Evolutionary conservation across 2,797 vertebrate species (phyloP), one percentile per base, ranked within the genome.

Genomic region (Xenentodon cancila): DNA sequence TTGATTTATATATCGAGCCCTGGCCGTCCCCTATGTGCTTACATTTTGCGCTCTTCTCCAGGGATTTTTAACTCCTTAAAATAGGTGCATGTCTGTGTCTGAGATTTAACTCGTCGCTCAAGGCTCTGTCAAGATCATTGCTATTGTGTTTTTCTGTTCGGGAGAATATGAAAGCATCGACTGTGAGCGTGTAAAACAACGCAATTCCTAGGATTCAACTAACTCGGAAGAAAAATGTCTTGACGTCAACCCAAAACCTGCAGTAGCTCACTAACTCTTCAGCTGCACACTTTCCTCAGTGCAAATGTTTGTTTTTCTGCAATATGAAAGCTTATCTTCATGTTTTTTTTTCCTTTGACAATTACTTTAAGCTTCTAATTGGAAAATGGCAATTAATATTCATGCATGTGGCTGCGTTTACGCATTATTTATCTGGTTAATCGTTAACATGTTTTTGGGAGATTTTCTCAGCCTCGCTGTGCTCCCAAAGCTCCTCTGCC

Each of bases 1-100:
- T 95, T 94, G 95, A 95, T 96, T 95, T 94, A 3, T 95, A 93
- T 95, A 96, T 96, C 95, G 94, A 96, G 94, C 87, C 93, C 67
- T 57, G 84, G 88, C 92, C 91, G 82, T 91, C 94, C 93, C 92
- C 61, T 73, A 79, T 85, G 82, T 80, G 78, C 84, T 84, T 59
- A 75, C 79, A 70, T 77, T 78, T 80, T 48, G 79, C 67, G 82
- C 64, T 73, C 56, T 47, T 73, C 84, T 77, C 58, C 8, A 0
- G 68, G 74, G 79, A 63, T 64, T 69, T 74, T 69, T 58, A 63
- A 59, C 69, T 79, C 79, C 67, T 65, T 25, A 62, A 64, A 81
- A 81, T 60, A 64, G 72, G 62, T 42, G 51, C 7, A 53, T 53
- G 45, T 62, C 77, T 20, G 64, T 40, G 22, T 64, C 65, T 20